Evolutionary conservation across 2,797 vertebrate species (phyloP), one percentile per base, ranked within the genome.

Genomic region (Falco rusticolus): DNA sequence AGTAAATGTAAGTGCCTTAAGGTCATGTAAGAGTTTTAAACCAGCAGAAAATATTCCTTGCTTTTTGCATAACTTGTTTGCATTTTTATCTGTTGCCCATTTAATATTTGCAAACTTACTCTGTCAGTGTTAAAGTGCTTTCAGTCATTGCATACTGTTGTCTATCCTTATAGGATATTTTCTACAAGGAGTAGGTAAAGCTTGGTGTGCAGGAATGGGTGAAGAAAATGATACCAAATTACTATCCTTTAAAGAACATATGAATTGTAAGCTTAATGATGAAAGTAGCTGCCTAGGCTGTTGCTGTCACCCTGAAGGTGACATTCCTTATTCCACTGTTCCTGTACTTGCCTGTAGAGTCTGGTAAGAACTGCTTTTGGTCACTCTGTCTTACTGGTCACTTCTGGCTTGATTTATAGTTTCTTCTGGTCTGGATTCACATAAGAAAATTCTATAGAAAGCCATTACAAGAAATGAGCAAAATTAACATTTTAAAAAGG

Each of bases 101-200:
- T 80, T 74, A 66, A 48, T 84, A 26, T 47, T 72, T 19, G 77
- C 43, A 86, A 15, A 63, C 41, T 28, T 39, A 24, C 11, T 82
- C 33, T 66, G 13, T 76, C 47, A 12, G 9, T 34, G 41, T 72
- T 54, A 5, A 72, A 77, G 41, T 14, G 21, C 24, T 79, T 72
- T 65, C 33, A 78, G n/a, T 39, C 3, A 0, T 47, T 53, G 37
- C 12, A 3, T 29, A 8, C 15, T 53, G 1, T 24, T 48, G 3
- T 56, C 12, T 89, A 41, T 65, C 56, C 48, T 59, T 41, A 7
- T 34, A 33, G 41, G 34, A 2, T 64, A 1, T 65, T 80, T 48
- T 60, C 50, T 56, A 0, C 8, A 4, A 54, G 37, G 21, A 5
- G 5, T 61, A 20, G 51, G 24, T 79, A 41, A 70, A 77, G 29